phyloP scores from a whole-genome alignment of 2,113 vertebrate species.

The Chloroceryle aenea region DNA sequence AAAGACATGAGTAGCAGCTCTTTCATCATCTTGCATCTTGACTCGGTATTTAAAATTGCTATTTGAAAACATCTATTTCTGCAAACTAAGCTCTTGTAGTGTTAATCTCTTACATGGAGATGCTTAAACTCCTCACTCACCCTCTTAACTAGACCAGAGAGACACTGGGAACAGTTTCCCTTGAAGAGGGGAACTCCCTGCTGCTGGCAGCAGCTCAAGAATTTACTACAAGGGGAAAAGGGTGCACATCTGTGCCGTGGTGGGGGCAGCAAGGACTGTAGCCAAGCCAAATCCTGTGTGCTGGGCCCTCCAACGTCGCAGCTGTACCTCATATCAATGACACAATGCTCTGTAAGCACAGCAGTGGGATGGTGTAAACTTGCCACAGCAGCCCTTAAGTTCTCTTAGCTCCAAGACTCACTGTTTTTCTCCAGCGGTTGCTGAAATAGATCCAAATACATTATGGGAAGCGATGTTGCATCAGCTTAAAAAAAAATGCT shows the following conservation, averaged over 20 bases:
- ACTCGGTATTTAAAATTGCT: background rate
- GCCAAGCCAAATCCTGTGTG: background rate
- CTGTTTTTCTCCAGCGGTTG: slow-evolving; percentile 4
- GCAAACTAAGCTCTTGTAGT: background rate
- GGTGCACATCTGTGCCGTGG: background rate
- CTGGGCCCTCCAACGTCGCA: background rate
- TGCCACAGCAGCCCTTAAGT: background rate
- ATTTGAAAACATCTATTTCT: background rate
- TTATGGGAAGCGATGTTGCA: background rate
- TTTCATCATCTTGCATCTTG: background rate
- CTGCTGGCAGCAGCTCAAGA: background rate
- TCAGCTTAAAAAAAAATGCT: background rate
- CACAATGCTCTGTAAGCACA: background rate
- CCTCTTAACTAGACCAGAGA: background rate
- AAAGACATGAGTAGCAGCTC: background rate
- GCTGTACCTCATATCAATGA: background rate
- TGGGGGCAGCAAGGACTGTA: background rate
- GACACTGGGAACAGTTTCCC: background rate
- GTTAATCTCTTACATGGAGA: background rate
- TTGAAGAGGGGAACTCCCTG: background rate
- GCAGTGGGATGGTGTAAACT: background rate
- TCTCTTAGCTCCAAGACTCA: accelerated
- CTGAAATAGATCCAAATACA: slow-evolving; percentile 28
- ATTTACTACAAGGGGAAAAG: background rate
- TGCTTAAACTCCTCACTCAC: background rate